These are phyloP conservation scores for Aeoliscus strigatus DNA, from an alignment of 2,797 vertebrate genomes.

Conservation along the genomic window DNA sequence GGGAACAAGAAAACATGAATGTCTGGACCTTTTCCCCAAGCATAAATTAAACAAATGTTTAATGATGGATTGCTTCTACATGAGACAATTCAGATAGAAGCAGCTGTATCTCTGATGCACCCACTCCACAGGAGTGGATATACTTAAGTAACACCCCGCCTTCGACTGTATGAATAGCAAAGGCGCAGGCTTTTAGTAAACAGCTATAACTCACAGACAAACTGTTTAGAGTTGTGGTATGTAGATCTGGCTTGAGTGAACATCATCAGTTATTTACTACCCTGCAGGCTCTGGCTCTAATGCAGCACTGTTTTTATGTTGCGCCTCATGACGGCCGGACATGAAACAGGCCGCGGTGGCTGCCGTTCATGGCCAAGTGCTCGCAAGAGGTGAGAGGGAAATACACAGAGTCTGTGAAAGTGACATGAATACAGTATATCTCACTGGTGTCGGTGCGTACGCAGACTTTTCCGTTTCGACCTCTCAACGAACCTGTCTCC, in stretches of 20 bases:
- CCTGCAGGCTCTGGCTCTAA: conserved; percentile 42
- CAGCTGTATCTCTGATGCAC: conserved; percentile 12
- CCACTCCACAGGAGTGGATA: conserved; percentile 32
- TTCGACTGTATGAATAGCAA: conserved; percentile 63
- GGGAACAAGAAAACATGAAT: conserved; percentile 16
- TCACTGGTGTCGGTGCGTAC: conserved; percentile 47
- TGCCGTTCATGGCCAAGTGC: conserved; percentile 43
- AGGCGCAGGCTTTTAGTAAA: conserved; percentile 72
- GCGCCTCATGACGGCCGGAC: conserved; percentile 48
- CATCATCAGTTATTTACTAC: conserved; percentile 72
- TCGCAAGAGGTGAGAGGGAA: conserved; percentile 45
- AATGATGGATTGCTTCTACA: conserved; percentile 23
- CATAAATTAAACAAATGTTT: conserved; percentile 27
- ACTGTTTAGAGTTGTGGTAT: conserved; percentile 71
- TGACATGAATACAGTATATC: conserved; percentile 60
- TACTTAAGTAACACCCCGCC: conserved; percentile 50
- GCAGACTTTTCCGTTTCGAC: conserved; percentile 67
- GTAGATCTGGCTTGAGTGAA: conserved; percentile 63
- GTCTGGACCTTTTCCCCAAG: conserved; percentile 26
- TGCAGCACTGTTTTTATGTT: conserved; percentile 53
- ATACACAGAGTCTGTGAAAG: conserved; percentile 50
- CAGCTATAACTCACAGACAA: conserved; percentile 65
- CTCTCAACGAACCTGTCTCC: conserved; percentile 64
- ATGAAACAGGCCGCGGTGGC: conserved; percentile 63
- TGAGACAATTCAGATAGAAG: conserved; percentile 28